phyloP scores from a whole-genome alignment of 1,140 invertebrate species.

The Asbolus verrucosus region DNA sequence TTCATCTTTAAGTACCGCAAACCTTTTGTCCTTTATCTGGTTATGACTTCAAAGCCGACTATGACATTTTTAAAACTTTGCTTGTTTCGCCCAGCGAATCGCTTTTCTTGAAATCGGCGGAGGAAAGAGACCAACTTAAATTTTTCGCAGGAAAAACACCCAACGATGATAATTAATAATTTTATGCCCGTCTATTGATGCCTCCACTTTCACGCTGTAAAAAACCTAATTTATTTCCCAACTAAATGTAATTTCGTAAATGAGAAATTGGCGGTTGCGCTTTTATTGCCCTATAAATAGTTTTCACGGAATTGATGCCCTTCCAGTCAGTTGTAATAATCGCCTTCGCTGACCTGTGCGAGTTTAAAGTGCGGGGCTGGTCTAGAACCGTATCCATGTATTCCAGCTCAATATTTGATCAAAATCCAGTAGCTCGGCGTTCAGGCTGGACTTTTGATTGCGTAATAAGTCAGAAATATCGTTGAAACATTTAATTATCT shows the following conservation, averaged over 20 bases:
- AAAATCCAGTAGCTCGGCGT: too few species aligned
- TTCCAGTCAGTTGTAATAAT: not conserved
- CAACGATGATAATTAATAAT: conserved; percentile 14
- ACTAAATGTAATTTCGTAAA: conserved; percentile 2
- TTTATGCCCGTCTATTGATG: not conserved
- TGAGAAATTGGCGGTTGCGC: conserved; percentile 3
- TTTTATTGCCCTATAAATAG: conserved; percentile 24
- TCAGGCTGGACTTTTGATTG: too few species aligned
- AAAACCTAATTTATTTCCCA: conserved; percentile 17
- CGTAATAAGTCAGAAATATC: too few species aligned
- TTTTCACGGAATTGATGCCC: not conserved
- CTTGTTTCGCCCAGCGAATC: too few species aligned
- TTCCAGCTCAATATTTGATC: too few species aligned
- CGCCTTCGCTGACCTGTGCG: too few species aligned
- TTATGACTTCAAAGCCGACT: not conserved
- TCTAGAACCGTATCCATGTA: too few species aligned
- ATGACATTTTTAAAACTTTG: too few species aligned
- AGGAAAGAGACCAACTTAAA: too few species aligned
- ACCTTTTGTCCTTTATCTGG: not conserved
- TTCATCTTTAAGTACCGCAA: conserved; percentile 12
- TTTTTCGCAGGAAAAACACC: not conserved
- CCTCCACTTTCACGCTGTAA: not conserved
- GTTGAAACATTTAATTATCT: too few species aligned
- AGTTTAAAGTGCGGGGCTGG: too few species aligned
- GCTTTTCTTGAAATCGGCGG: too few species aligned